phyloP scores from a whole-genome alignment of 2,797 vertebrate species.

The Loris lydekkerianus region DNA sequence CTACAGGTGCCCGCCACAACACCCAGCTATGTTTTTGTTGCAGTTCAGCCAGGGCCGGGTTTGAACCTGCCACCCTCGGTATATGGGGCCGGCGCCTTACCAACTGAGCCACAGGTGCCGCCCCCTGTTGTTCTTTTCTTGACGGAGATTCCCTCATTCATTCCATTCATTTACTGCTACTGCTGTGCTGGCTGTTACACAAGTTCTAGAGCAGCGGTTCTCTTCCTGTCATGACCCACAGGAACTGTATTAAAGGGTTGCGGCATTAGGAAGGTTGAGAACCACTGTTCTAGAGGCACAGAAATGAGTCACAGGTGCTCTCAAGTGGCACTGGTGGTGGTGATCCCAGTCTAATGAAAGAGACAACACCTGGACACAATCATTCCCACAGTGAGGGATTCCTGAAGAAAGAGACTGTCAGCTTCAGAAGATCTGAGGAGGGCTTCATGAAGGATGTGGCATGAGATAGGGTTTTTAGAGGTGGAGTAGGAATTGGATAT shows the following conservation, averaged over 20 bases:
- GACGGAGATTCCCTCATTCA: neutral
- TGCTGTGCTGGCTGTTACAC: neutral
- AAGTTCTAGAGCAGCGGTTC: neutral
- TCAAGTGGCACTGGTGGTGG: neutral
- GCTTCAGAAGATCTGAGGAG: neutral
- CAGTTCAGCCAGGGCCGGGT: no score
- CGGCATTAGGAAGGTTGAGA: no score
- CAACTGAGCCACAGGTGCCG: no score
- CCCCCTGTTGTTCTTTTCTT: neutral
- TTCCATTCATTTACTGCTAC: constrained; percentile 42
- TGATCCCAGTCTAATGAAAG: neutral
- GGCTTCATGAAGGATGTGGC: neutral
- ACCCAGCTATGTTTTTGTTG: no score
- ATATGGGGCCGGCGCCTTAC: no score
- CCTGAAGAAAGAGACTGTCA: neutral
- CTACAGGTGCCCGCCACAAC: no score
- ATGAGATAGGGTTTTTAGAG: neutral
- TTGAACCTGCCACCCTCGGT: no score
- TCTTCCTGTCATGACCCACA: no score
- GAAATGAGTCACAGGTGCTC: neutral
- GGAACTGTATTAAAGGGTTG: no score
- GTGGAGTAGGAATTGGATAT: neutral
- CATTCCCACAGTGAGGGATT: neutral
- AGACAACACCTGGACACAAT: neutral
- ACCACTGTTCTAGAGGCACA: neutral